Percentiles rank a stretch among this genome's conserved stretches.
Conservation (phyloP, 2,888 invertebrate genomes). For the Lasius platythorax region DNA sequence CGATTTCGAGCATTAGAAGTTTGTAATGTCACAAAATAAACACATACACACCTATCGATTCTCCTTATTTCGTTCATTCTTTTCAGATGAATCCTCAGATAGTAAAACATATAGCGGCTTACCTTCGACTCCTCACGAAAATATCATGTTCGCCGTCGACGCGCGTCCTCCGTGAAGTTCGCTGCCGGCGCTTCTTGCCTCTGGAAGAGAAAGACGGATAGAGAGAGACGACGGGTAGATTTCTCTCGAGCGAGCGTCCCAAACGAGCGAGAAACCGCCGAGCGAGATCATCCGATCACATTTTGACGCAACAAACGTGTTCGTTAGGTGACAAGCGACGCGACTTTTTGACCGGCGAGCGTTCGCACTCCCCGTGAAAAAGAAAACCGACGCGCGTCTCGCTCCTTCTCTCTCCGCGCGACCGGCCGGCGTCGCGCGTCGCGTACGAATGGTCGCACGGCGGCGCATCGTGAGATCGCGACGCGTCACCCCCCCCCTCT, state of each 20-base stretch:
- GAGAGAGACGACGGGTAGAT: background rate
- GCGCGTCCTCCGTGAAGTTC: slow-evolving; percentile 12
- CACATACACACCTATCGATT: background rate
- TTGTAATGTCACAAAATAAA: background rate
- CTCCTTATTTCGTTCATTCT: background rate
- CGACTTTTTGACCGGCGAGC: slow-evolving; percentile 23
- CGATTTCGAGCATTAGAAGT: background rate
- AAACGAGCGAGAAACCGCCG: background rate
- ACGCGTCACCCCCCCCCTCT: no score
- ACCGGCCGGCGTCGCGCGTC: slow-evolving; percentile 63
- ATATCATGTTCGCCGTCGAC: slow-evolving; percentile 61
- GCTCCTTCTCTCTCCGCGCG: slow-evolving; percentile 26
- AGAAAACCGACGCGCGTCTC: slow-evolving; percentile 28
- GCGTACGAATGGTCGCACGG: slow-evolving; percentile 58
- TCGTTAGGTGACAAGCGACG: background rate
- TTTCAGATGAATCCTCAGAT: background rate
- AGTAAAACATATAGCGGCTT: background rate
- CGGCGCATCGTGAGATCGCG: no score
- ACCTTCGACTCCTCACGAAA: slow-evolving; percentile 23
- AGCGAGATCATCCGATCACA: slow-evolving; percentile 50
- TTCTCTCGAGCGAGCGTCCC: background rate
- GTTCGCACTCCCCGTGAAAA: slow-evolving; percentile 46
- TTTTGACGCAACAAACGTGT: slow-evolving; percentile 48
- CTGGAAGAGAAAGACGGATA: background rate
- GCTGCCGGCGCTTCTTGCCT: background rate